Conservation (phyloP, 2,797 vertebrate species). For the Aerospiza tachiro region DNA sequence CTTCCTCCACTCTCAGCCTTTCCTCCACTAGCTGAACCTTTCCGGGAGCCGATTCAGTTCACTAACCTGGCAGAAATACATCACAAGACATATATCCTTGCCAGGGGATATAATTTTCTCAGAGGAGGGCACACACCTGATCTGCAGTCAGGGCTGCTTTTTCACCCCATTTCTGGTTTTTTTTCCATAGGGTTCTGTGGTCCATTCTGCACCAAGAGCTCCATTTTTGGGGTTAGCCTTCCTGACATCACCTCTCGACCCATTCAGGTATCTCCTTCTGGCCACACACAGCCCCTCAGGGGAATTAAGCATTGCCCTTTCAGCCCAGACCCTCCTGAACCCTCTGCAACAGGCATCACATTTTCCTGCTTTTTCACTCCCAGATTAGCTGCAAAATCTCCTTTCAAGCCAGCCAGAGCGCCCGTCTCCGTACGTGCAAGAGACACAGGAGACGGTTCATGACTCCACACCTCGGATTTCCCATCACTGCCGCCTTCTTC, state of each 20-base stretch:
- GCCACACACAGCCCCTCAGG: neutral
- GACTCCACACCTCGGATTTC: neutral
- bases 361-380: neutral
- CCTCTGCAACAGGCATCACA: neutral
- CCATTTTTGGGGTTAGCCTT: neutral
- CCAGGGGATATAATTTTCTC: neutral
- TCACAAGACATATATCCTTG: neutral
- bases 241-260: neutral
- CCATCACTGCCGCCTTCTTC: neutral
- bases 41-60: neutral
- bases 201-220: neutral
- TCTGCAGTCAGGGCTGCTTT: neutral
- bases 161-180: neutral
- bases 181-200: neutral
- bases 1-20: neutral
- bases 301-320: neutral
- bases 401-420: neutral
- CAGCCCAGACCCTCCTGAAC: neutral
- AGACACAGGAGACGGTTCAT: neutral
- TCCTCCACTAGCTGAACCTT: neutral
- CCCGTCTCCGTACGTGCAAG: neutral
- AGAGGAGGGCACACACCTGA: neutral
- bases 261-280: neutral
- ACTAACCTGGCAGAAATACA: neutral
- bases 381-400: neutral